phyloP scores from a whole-genome alignment of 2,113 vertebrate genomes.

The Hyaena hyaena region DNA sequence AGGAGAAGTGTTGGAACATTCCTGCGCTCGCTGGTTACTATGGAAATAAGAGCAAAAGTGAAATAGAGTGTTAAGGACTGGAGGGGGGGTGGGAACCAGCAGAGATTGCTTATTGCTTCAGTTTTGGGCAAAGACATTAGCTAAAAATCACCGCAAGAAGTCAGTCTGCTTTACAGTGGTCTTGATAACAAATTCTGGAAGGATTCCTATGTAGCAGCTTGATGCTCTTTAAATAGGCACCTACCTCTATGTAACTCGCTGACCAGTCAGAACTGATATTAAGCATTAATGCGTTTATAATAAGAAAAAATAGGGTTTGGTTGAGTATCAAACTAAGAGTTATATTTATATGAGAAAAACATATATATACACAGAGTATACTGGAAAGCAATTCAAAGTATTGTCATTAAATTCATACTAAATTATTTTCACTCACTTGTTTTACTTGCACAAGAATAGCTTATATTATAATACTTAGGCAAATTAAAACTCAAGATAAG shows the following conservation, averaged over 20 bases:
- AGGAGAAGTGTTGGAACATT: background rate
- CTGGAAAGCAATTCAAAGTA: background rate
- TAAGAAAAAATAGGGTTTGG: background rate
- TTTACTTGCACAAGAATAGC: background rate
- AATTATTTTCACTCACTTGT: background rate
- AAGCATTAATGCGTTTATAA: background rate
- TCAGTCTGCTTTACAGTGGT: background rate
- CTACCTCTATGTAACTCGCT: background rate
- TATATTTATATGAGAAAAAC: background rate
- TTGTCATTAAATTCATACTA: background rate
- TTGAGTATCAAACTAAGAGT: background rate
- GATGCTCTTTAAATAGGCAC: background rate
- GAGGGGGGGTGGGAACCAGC: background rate
- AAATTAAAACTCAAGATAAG: background rate
- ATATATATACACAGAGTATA: background rate
- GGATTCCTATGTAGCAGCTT: background rate
- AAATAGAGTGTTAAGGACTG: background rate
- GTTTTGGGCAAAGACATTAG: background rate
- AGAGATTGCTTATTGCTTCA: background rate
- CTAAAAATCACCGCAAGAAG: background rate
- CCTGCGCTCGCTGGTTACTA: background rate
- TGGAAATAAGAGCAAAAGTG: conserved; percentile 46
- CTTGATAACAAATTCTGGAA: background rate
- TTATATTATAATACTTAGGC: background rate
- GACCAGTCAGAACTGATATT: background rate